Evolutionary conservation across 53 echinoderm and acorn worm genomes (phyloP), one percentile per base, ranked within the genome.

Genomic region (Crossaster papposus): DNA sequence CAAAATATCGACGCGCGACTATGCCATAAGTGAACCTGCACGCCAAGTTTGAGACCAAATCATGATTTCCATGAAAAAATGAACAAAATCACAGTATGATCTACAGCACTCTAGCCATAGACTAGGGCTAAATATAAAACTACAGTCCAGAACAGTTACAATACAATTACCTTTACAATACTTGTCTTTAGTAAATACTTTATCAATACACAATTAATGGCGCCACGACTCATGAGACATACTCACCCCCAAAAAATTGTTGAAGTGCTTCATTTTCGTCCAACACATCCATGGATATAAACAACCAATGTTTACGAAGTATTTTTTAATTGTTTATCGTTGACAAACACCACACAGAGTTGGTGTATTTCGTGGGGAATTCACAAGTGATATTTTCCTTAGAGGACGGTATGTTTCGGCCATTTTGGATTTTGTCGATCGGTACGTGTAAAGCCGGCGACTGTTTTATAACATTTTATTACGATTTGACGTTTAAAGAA

Each of bases 201-300:
- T n/a, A 22, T 22, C 68, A 68, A 22, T 22, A 26, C 4, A n/a
- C 20, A 6, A 6, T 6, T 26, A 10, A 18, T 31, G 44, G 26
- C 31, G 31, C 71, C 13, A 71, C 26, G 24, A 14, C 24, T 6
- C 71, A 28, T 29, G 2, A 54, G 58, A 80, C 6, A 18, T 63
- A 82, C 82, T 82, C 82, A 82, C 82, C n/a, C n/a, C n/a, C 82
- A 30, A 64, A 82, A 82, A 82, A 82, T 38, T 13, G 65, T 65
- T 82, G 65, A 82, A 82, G 82, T 82, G 82, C 82, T 82, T 82
- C 82, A 65, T 82, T 64, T 65, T 82, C 82, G 68, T 82, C 68
- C 65, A 82, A 38, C n/a, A 82, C 82, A 82, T 82, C 82, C 82
- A 82, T 82, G 82, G 82, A 65, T 82, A 35, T n/a, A 37, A 15